Conservation (phyloP, 2,888 invertebrate species). For the Pandemis corylana region DNA sequence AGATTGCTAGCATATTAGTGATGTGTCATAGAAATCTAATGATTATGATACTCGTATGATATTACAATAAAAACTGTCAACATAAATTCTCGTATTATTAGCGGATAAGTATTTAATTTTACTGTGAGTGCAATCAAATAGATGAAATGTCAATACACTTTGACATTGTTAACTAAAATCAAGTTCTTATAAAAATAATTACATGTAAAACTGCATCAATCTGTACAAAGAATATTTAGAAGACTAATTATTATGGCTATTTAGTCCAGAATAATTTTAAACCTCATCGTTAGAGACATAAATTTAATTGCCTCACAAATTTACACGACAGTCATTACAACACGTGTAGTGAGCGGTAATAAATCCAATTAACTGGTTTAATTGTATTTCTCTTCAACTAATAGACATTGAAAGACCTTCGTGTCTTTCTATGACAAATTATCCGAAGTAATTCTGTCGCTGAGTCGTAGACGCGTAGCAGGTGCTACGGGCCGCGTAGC, state of each 20-base stretch:
- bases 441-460: not conserved
- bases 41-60: too few relatives aligned
- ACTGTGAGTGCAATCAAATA: too few relatives aligned
- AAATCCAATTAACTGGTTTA: conserved; percentile 15
- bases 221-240: too few relatives aligned
- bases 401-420: conserved; percentile 4
- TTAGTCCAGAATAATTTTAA: not conserved
- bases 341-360: not conserved
- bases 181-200: too few relatives aligned
- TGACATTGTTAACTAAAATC: too few relatives aligned
- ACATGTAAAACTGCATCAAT: too few relatives aligned
- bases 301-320: not conserved
- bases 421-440: conserved; percentile 9
- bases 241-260: not conserved
- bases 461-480: conserved; percentile 16
- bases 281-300: not conserved
- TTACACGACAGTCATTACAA: conserved; percentile 3
- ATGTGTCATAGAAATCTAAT: too few relatives aligned
- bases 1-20: too few relatives aligned
- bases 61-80: too few relatives aligned
- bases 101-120: too few relatives aligned
- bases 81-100: too few relatives aligned
- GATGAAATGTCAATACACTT: too few relatives aligned
- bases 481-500: conserved; percentile 32
- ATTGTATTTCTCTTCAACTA: conserved; percentile 8